A percentile compares a stretch with the other conserved stretches of the same genome.
Evolutionary conservation across 2,113 vertebrate genomes (phyloP).

Genomic region (Rhynchomys soricoides): DNA sequence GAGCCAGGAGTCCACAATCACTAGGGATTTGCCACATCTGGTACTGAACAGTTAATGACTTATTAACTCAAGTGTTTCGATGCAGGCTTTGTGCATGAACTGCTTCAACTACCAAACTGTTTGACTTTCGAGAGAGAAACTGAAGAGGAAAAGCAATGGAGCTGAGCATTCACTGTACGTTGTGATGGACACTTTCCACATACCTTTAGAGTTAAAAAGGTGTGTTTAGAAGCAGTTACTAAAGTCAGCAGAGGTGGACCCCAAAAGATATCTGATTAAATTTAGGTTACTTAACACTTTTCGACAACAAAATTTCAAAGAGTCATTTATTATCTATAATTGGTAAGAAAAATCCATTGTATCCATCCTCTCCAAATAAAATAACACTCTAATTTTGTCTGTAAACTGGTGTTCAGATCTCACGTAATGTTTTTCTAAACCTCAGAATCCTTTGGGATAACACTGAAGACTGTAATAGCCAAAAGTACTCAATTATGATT

Average conservation of each 20-base stretch:
- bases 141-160: conserved; percentile 47
- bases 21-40: conserved; percentile 87
- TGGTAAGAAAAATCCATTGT: conserved; percentile 61
- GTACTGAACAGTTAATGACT: conserved; percentile 78
- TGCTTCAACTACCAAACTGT: conserved; percentile 73
- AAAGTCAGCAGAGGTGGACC: conserved; percentile 56
- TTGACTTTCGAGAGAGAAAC: background rate
- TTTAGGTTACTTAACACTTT: conserved; percentile 45
- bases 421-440: conserved; percentile 67
- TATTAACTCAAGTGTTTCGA: conserved; percentile 67
- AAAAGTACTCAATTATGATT: conserved; percentile 75
- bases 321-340: conserved; percentile 53
- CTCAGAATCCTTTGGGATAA: conserved; percentile 84
- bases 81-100: conserved; percentile 70
- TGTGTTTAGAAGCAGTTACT: background rate
- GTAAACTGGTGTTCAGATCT: conserved; percentile 76
- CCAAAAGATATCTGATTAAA: conserved; percentile 49
- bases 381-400: conserved; percentile 71
- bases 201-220: conserved; percentile 35
- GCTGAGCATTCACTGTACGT: conserved; percentile 52
- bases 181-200: conserved; percentile 67
- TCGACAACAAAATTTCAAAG: conserved; percentile 62
- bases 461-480: conserved; percentile 72
- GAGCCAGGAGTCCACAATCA: conserved; percentile 80
- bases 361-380: conserved; percentile 69